phyloP scores from a whole-genome alignment of 2,113 vertebrate species.

The Acrocephalus arundinaceus region DNA sequence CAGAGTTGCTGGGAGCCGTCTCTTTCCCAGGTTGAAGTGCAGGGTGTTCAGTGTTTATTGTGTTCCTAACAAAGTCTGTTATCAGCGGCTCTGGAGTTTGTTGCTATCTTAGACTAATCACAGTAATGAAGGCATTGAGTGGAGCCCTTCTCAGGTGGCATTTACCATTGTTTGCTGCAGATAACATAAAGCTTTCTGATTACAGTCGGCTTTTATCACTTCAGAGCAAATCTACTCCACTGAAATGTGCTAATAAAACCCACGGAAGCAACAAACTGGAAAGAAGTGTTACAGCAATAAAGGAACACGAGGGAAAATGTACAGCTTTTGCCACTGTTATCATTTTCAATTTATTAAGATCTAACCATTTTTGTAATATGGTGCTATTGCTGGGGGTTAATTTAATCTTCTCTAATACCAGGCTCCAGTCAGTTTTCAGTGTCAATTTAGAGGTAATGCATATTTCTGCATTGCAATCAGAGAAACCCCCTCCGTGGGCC shows the following conservation, averaged over 20 bases:
- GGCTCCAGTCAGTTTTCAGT: slow-evolving; percentile 42
- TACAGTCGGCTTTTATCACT: slow-evolving; percentile 57
- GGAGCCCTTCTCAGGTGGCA: slow-evolving; percentile 33
- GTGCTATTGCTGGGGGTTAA: slow-evolving; percentile 67
- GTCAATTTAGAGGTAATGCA: slow-evolving; percentile 60
- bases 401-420: slow-evolving; percentile 69
- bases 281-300: slow-evolving; percentile 68
- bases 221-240: slow-evolving; percentile 67
- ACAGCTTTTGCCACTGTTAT: slow-evolving; percentile 63
- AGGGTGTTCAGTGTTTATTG: not conserved
- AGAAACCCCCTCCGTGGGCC: slow-evolving; percentile 28
- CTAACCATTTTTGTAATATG: slow-evolving; percentile 65
- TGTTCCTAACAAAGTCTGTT: slow-evolving; percentile 27
- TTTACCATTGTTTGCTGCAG: slow-evolving; percentile 46
- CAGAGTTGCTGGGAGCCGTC: not conserved
- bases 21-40: not conserved
- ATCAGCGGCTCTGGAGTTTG: slow-evolving; percentile 42
- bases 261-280: slow-evolving; percentile 59
- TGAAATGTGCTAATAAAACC: slow-evolving; percentile 68
- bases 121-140: slow-evolving; percentile 38
- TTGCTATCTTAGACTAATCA: slow-evolving; percentile 54
- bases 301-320: slow-evolving; percentile 59
- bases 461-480: slow-evolving; percentile 27
- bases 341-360: slow-evolving; percentile 71
- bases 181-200: slow-evolving; percentile 62